phyloP scores from a whole-genome alignment of 2,113 vertebrate genomes.

The Indicator indicator region DNA sequence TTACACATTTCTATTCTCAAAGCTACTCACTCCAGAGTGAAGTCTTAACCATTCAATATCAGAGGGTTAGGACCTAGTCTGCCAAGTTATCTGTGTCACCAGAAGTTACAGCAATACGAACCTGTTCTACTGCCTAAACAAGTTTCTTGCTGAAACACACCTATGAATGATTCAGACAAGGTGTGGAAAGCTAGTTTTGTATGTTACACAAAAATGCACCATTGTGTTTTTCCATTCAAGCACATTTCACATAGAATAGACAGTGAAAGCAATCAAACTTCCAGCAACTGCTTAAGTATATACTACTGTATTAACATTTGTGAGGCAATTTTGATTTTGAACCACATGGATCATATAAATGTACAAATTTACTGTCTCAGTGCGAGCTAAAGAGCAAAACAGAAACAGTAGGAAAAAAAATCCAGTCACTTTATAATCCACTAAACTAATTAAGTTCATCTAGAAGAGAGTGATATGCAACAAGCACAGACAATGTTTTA shows the following conservation, averaged over 20 bases:
- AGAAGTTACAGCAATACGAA: conserved; percentile 66
- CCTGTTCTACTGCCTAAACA: conserved; percentile 70
- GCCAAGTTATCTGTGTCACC: conserved; percentile 44
- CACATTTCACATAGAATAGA: neutral
- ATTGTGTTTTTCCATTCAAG: conserved; percentile 69
- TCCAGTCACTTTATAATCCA: neutral
- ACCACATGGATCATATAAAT: neutral
- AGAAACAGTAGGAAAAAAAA: neutral
- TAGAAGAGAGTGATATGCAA: neutral
- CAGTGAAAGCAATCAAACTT: neutral
- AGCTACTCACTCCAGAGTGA: neutral
- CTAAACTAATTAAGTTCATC: neutral
- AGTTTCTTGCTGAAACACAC: conserved; percentile 54
- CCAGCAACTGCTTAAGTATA: neutral
- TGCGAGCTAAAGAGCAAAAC: neutral
- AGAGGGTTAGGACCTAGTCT: neutral
- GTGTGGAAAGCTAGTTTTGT: conserved; percentile 54
- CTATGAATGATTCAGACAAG: conserved; percentile 59
- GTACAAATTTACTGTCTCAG: neutral
- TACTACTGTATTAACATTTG: neutral
- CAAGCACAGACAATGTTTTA: neutral
- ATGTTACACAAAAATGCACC: conserved; percentile 43
- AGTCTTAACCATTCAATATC: neutral
- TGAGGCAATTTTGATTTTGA: neutral
- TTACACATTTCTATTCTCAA: neutral